phyloP scores from a whole-genome alignment of 2,113 vertebrate genomes.

The Rhinichthys klamathensis region DNA sequence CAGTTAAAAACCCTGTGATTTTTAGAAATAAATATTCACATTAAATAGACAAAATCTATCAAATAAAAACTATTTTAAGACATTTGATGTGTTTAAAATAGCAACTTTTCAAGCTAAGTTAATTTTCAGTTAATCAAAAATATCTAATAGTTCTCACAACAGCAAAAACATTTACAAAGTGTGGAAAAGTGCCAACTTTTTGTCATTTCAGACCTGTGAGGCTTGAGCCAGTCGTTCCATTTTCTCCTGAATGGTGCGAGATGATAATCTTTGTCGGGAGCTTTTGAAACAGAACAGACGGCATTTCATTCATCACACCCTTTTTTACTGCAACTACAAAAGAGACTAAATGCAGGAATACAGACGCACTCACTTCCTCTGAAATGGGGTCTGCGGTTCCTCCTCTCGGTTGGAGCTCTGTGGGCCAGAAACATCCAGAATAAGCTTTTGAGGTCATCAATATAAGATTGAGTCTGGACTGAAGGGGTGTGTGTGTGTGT shows the following conservation, averaged over 20 bases:
- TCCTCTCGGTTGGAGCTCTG: conserved; percentile 67
- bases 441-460: not conserved
- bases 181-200: not conserved
- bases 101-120: too few relatives aligned
- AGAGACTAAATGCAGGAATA: not conserved
- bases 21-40: not conserved
- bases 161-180: not conserved
- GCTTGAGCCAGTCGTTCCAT: conserved; percentile 87
- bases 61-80: not conserved
- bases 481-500: not conserved
- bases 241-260: conserved; percentile 83
- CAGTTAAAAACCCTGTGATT: not conserved
- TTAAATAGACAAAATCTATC: not conserved
- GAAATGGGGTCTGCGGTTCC: conserved; percentile 67
- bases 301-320: not conserved
- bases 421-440: not conserved
- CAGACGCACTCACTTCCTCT: conserved; percentile 72
- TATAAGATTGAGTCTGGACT: not conserved
- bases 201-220: conserved; percentile 77
- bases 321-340: not conserved
- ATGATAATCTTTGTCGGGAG: conserved; percentile 81
- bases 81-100: too few relatives aligned
- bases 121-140: not conserved
- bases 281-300: conserved; percentile 64
- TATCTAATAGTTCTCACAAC: not conserved